phyloP scores from a whole-genome alignment of 2,888 invertebrate species.

The Chrysopilus asiliformis region DNA sequence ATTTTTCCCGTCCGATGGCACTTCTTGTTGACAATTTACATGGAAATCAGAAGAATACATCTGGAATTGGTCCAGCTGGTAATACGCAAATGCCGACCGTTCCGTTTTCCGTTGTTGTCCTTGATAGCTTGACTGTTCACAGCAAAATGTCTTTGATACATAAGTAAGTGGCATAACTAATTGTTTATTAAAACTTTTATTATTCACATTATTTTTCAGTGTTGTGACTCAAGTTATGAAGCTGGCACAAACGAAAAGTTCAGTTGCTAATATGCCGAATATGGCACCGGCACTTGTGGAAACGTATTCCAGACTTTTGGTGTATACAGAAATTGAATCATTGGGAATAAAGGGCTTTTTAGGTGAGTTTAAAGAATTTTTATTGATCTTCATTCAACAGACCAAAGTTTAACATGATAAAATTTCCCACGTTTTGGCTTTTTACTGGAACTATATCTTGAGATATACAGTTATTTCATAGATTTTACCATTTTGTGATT shows the following conservation, averaged over 20 bases:
- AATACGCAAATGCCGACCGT: constrained; percentile 56
- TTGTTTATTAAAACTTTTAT: background rate
- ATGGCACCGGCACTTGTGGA: constrained; percentile 86
- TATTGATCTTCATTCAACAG: too few relatives aligned
- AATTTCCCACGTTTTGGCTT: too few relatives aligned
- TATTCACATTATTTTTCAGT: constrained; percentile 26
- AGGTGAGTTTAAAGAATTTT: constrained; percentile 42
- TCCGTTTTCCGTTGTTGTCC: constrained; percentile 80
- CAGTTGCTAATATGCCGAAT: constrained; percentile 48
- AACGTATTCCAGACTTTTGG: constrained; percentile 83
- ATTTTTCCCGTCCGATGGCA: constrained; percentile 83
- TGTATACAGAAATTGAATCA: constrained; percentile 94
- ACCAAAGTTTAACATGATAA: too few relatives aligned
- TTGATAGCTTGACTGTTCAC: constrained; percentile 89
- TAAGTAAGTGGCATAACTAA: constrained; percentile 32
- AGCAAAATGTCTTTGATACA: constrained; percentile 86
- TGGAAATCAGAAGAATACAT: constrained; percentile 48
- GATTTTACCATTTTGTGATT: too few relatives aligned
- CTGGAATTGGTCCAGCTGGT: constrained; percentile 34
- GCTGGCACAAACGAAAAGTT: constrained; percentile 73
- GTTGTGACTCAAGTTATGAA: constrained; percentile 85
- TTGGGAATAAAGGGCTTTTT: constrained; percentile 94
- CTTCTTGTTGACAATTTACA: constrained; percentile 78
- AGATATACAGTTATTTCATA: too few relatives aligned
- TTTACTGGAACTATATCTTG: too few relatives aligned